phyloP scores from a whole-genome alignment of 2,113 vertebrate species.

The Mormyrus iriodes region DNA sequence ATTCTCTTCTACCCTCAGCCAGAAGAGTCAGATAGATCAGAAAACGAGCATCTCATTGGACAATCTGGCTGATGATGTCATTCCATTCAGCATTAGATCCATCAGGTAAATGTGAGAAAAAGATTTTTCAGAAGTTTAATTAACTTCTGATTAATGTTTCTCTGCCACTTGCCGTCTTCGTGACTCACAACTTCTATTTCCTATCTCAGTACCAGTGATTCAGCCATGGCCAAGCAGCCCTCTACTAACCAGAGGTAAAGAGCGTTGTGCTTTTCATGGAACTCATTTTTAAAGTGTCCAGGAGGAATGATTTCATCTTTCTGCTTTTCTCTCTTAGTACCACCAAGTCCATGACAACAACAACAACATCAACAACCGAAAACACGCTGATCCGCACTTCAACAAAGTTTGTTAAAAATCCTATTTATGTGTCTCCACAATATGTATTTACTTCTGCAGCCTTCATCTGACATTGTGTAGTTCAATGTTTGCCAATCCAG shows the following conservation, averaged over 20 bases:
- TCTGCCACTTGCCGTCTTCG: neutral
- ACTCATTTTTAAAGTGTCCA: neutral
- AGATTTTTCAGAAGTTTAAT: neutral
- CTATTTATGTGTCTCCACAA: neutral
- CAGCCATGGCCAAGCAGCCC: neutral
- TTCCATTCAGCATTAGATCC: slow-evolving; percentile 31
- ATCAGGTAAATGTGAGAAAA: slow-evolving; percentile 37
- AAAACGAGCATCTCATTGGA: slow-evolving; percentile 36
- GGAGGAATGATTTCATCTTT: neutral
- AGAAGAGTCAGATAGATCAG: neutral
- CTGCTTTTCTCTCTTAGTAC: neutral
- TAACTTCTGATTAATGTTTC: neutral
- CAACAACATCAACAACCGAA: neutral
- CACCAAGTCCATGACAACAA: neutral
- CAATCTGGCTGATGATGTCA: slow-evolving; percentile 41
- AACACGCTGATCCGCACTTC: neutral
- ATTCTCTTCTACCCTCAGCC: neutral
- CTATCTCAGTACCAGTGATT: neutral
- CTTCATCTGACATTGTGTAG: neutral
- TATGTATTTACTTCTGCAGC: neutral
- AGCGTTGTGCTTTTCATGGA: neutral
- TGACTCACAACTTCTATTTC: neutral
- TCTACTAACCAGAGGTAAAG: slow-evolving; percentile 4
- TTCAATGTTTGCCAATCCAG: neutral
- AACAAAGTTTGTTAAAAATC: neutral